Percentiles rank a stretch among this genome's conserved stretches.
These are phyloP conservation scores for Chrysochloris asiatica DNA, from an alignment of 2,113 vertebrate species.

Conservation along the genomic window DNA sequence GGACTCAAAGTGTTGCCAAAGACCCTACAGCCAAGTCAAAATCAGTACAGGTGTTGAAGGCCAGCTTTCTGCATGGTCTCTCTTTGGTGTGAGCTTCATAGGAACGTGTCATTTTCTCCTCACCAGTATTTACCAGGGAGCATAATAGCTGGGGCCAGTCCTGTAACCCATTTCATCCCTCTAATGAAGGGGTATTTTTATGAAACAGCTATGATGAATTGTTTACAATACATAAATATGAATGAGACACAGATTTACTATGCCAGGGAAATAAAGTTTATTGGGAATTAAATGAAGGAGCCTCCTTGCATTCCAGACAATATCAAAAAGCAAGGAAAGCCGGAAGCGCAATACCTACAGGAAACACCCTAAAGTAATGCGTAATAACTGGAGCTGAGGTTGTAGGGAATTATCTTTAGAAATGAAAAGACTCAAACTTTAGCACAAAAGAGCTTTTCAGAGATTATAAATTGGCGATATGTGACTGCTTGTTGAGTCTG, in stretches of 20 bases:
- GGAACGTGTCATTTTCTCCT: not conserved
- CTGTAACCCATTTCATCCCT: not conserved
- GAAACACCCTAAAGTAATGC: conserved; percentile 43
- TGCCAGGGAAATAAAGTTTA: conserved; percentile 79
- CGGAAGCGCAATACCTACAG: not conserved
- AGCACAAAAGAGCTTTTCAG: not conserved
- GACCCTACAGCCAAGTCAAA: not conserved
- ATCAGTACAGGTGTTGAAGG: not conserved
- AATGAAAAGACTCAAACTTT: not conserved
- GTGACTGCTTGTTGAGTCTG: not conserved
- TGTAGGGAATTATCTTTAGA: not conserved
- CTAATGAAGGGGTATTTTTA: conserved; percentile 26
- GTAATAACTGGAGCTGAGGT: not conserved
- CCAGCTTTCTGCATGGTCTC: not conserved
- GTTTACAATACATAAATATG: conserved; percentile 20
- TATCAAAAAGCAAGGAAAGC: conserved; percentile 53
- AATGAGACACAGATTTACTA: conserved; percentile 61
- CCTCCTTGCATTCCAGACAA: conserved; percentile 67
- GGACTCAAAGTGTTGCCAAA: not conserved
- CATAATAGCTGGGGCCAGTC: not conserved
- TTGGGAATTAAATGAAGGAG: conserved; percentile 66
- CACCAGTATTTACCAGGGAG: not conserved
- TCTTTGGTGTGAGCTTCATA: not conserved
- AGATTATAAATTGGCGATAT: not conserved
- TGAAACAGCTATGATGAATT: not conserved